These are phyloP conservation scores for Etia nguti DNA, from an alignment of 2,113 vertebrate genomes.

Conservation along the genomic window DNA sequence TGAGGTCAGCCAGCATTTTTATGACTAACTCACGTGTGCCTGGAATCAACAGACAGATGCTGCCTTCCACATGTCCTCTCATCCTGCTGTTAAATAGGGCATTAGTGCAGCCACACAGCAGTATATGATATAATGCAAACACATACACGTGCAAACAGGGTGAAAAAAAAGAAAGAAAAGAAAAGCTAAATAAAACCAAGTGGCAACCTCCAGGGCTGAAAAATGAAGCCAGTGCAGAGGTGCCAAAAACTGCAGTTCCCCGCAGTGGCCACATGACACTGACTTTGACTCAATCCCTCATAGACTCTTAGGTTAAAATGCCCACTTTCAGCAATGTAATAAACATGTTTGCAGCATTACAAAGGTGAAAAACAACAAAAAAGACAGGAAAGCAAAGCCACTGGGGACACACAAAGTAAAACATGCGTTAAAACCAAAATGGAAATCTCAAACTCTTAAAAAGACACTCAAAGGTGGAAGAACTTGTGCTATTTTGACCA, in stretches of 20 bases:
- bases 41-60: conserved; percentile 60
- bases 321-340: background rate
- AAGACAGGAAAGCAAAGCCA: background rate
- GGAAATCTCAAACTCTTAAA: background rate
- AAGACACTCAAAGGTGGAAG: background rate
- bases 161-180: background rate
- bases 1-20: conserved; percentile 61
- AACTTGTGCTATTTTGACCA: background rate
- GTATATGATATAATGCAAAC: background rate
- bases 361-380: accelerated
- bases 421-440: too few species aligned
- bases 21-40: conserved; percentile 39
- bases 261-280: background rate
- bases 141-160: background rate
- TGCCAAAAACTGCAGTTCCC: background rate
- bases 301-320: background rate
- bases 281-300: background rate
- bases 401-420: too few species aligned
- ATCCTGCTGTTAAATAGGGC: conserved; percentile 34
- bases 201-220: background rate
- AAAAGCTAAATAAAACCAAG: background rate
- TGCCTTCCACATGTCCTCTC: conserved; percentile 1
- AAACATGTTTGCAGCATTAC: background rate
- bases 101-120: conserved; percentile 8
- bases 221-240: background rate